phyloP scores from a whole-genome alignment of 2,113 vertebrate genomes.

The Sturnus vulgaris region DNA sequence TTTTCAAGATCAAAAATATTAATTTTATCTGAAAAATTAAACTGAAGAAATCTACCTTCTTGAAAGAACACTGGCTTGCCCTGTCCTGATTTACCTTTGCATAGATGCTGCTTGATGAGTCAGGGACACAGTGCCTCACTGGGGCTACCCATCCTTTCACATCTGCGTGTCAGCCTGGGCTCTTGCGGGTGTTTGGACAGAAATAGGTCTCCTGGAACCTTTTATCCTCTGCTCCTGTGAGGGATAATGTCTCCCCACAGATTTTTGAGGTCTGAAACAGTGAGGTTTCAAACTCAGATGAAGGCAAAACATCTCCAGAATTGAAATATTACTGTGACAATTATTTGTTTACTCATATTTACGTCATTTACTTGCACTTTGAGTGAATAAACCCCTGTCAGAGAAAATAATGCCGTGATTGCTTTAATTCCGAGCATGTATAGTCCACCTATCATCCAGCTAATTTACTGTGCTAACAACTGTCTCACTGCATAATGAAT shows the following conservation, averaged over 20 bases:
- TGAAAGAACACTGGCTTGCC: background rate
- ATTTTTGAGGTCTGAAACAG: background rate
- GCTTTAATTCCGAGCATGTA: background rate
- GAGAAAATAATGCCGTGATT: background rate
- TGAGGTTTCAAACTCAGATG: background rate
- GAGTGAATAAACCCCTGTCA: background rate
- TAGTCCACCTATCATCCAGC: background rate
- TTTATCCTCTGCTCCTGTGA: background rate
- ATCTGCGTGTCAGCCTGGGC: background rate
- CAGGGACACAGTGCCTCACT: background rate
- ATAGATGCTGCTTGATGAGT: background rate
- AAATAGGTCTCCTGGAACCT: background rate
- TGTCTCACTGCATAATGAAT: conserved; percentile 16
- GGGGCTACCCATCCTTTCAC: background rate
- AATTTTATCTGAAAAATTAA: background rate
- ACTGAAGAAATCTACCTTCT: background rate
- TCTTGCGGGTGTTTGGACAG: background rate
- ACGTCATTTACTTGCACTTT: background rate
- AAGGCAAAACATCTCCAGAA: background rate
- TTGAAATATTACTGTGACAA: background rate
- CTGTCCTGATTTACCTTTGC: background rate
- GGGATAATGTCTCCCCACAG: background rate
- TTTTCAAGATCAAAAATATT: background rate
- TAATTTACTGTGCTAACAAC: conserved; percentile 35
- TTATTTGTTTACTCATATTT: background rate